A percentile compares a stretch with the other conserved stretches of the same genome.
phyloP scores from a whole-genome alignment of 1,140 invertebrate genomes.

The Drosophila bifasciata region DNA sequence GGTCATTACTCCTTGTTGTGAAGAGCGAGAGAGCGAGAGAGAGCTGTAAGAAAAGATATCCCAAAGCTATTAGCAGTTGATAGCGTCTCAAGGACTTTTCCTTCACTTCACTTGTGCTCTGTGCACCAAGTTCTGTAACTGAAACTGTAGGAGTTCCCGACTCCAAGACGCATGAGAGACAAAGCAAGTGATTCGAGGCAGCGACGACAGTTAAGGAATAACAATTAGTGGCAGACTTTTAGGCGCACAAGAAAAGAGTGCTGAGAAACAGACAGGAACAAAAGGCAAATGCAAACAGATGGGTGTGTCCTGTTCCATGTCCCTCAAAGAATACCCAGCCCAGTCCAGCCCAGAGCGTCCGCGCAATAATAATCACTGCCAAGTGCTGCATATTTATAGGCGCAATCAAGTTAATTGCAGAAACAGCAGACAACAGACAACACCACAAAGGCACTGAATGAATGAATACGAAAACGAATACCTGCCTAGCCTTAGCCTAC shows the following conservation, averaged over 20 bases:
- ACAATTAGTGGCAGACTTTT: slow-evolving; percentile 73
- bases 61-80: slow-evolving; percentile 65
- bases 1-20: slow-evolving; percentile 22
- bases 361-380: slow-evolving; percentile 78
- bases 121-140: no score
- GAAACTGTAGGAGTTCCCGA: no score
- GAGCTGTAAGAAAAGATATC: slow-evolving; percentile 33
- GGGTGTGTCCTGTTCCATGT: no score
- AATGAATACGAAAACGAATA: no score
- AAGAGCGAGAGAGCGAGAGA: no score
- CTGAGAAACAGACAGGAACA: not conserved
- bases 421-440: slow-evolving; percentile 28
- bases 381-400: slow-evolving; percentile 82
- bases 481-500: not conserved
- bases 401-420: slow-evolving; percentile 82
- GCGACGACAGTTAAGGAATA: slow-evolving; percentile 55
- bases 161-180: not conserved
- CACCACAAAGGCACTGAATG: slow-evolving; percentile 3
- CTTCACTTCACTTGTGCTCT: no score
- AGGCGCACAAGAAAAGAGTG: slow-evolving; percentile 30
- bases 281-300: slow-evolving; percentile 19
- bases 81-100: slow-evolving; percentile 52
- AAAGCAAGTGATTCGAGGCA: not conserved
- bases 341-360: slow-evolving; percentile 46
- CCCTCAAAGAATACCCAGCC: not conserved